Evolutionary conservation across 2,888 invertebrate genomes (phyloP).

Genomic region (Caenorhabditis sp.): DNA sequence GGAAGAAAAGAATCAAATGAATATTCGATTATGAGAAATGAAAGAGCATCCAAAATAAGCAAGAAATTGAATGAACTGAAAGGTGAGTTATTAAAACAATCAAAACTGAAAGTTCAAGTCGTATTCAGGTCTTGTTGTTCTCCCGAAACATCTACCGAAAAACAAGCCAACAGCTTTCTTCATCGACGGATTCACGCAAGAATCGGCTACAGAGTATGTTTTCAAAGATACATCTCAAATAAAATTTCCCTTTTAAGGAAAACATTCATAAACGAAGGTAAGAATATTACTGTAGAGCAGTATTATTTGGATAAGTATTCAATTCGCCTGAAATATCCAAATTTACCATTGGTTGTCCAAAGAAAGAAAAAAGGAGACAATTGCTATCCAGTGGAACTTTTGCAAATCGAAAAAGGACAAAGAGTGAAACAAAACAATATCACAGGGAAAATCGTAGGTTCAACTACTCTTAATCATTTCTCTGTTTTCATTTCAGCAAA

Average conservation of each 20-base stretch:
- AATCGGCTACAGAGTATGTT: not conserved
- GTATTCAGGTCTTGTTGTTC: conserved; percentile 14
- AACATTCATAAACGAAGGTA: conserved; percentile 4
- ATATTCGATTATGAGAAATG: too few relatives aligned
- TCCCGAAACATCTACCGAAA: conserved; percentile 15
- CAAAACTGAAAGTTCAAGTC: too few relatives aligned
- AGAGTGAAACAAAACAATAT: conserved; percentile 27
- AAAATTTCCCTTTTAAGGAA: not conserved
- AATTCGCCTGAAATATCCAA: conserved; percentile 23
- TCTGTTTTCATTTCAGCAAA: conserved; percentile 16
- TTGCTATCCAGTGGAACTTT: conserved; percentile 39
- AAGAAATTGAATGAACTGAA: not conserved
- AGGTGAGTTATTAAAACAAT: not conserved
- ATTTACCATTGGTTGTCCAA: conserved; percentile 29
- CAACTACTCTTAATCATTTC: not conserved
- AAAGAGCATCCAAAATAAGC: not conserved
- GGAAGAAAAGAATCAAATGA: too few relatives aligned
- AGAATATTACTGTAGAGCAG: conserved; percentile 21
- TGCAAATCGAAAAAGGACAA: conserved; percentile 32
- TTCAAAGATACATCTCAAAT: conserved; percentile 2
- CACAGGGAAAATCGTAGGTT: conserved; percentile 6
- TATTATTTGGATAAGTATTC: conserved; percentile 28
- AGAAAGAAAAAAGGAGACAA: not conserved
- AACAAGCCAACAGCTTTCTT: not conserved
- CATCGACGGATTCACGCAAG: not conserved